Conservation (phyloP, 1,140 invertebrate genomes). For the Plodia interpunctella region DNA sequence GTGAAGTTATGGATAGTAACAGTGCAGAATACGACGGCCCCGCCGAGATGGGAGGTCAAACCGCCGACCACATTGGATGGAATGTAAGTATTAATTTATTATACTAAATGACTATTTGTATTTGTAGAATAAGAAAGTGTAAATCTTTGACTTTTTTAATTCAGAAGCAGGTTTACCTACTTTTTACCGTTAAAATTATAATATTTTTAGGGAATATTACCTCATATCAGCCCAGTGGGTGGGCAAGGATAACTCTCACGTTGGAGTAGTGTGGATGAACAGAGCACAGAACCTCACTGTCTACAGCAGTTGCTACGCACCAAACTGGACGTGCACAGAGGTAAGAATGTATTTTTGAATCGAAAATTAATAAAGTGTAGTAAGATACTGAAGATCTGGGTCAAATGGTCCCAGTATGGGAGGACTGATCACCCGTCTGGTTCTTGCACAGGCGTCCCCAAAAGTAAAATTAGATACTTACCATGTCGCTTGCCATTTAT, state of each 20-base stretch:
- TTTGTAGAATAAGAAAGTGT: background rate
- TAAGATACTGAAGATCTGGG: no score
- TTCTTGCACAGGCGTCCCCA: no score
- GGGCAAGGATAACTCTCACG: constrained; percentile 83
- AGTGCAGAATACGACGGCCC: constrained; percentile 81
- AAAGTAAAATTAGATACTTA: no score
- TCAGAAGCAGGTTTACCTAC: no score
- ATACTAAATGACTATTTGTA: background rate
- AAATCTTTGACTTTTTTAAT: no score
- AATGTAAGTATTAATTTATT: constrained; percentile 76
- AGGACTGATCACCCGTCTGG: no score
- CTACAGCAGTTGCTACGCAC: constrained; percentile 86
- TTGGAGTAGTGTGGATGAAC: constrained; percentile 93
- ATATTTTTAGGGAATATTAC: constrained; percentile 89
- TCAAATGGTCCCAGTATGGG: no score
- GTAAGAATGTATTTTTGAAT: constrained; percentile 73
- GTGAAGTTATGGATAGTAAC: constrained; percentile 89
- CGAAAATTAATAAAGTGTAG: no score
- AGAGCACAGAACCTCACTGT: constrained; percentile 92
- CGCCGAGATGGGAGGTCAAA: constrained; percentile 80
- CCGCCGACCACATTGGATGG: constrained; percentile 83
- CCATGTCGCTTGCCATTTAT: no score
- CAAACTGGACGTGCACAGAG: constrained; percentile 90
- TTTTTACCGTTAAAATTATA: background rate
- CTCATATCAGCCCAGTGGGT: constrained; percentile 94